Evolutionary conservation across 2,888 invertebrate genomes (phyloP).

Genomic region (Dicyrtoma fusca): DNA sequence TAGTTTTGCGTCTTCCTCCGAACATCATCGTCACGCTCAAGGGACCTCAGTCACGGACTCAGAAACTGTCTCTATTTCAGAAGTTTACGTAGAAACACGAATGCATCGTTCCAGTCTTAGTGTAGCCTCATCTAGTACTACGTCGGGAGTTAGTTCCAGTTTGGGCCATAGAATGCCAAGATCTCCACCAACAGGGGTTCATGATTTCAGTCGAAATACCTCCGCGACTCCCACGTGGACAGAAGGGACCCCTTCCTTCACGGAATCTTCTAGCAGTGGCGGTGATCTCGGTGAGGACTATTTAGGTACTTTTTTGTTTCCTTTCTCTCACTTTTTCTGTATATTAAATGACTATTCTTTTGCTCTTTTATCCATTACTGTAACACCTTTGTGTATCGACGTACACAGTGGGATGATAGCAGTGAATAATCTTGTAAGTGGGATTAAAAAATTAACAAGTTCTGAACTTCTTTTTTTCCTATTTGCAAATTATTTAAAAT

Average conservation of each 20-base stretch:
- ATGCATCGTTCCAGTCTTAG: constrained; percentile 62
- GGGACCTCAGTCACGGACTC: constrained; percentile 17
- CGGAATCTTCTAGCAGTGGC: constrained; percentile 92
- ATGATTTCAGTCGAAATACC: constrained; percentile 68
- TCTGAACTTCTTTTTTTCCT: background rate
- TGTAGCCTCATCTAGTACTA: constrained; percentile 68
- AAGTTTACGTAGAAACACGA: constrained; percentile 71
- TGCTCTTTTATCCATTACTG: constrained; percentile 15
- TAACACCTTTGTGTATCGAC: background rate
- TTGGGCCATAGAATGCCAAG: constrained; percentile 43
- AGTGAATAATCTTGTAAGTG: constrained; percentile 22
- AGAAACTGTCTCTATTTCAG: constrained; percentile 67
- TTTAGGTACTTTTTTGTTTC: constrained; percentile 22
- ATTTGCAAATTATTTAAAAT: too few relatives aligned
- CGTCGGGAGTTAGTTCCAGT: constrained; percentile 60
- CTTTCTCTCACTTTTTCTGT: constrained; percentile 12
- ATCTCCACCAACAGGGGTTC: constrained; percentile 43
- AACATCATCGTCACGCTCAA: constrained; percentile 29
- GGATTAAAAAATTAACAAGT: constrained; percentile 3
- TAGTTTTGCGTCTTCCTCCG: constrained; percentile 31
- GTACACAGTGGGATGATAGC: constrained; percentile 20
- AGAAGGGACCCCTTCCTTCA: constrained; percentile 96
- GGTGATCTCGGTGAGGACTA: constrained; percentile 76
- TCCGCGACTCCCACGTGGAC: constrained; percentile 90
- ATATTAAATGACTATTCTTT: background rate